Evolutionary conservation across 1,140 invertebrate species (phyloP), one percentile per base, ranked within the genome.

Genomic region (Pseudomyrmex dendroicus): DNA sequence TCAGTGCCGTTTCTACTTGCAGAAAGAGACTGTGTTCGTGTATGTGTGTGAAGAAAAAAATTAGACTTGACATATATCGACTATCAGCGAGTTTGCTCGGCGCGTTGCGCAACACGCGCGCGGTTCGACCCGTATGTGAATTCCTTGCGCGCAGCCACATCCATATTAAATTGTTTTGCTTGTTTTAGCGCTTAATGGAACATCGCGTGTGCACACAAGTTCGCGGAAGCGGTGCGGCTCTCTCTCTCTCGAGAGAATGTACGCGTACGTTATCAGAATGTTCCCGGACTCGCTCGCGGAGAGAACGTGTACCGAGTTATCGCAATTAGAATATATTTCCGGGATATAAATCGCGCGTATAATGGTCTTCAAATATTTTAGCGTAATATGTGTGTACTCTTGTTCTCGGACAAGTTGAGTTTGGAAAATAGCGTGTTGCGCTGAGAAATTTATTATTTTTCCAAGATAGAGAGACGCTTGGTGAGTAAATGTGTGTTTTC

Each of bases 131-230:
- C 12, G 22, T n/a, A 12, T 17, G 20, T 50, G 66, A 59, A 70
- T 59, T 44, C 62, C 35, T 78, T n/a, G 13, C 48, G 66, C 17
- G 20, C 44, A 22, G 35, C 59, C 54, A 22, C 56, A 35, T 61
- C 61, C 50, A 15, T 13, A 20, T n/a, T 15, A 50, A n/a, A 80
- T 72, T 25, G 54, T 80, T 78, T 78, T 35, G 66, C 63, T 57
- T 22, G 52, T 67, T 78, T 22, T n/a, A 17, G 15, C 44, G 44
- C 54, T 80, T 20, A 80, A 80, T 80, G 56, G 56, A 72, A 72
- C 22, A 50, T 72, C 44, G 46, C 76, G 70, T 35, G 35, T 35
- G 35, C 64, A 54, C 76, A 35, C 35, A 35, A 70, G 61, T 80
- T 59, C 46, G 54, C 35, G 22, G 46, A 59, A 67, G n/a, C 17